phyloP scores from a whole-genome alignment of 2,797 vertebrate species.

The Protonibea diacanthus region DNA sequence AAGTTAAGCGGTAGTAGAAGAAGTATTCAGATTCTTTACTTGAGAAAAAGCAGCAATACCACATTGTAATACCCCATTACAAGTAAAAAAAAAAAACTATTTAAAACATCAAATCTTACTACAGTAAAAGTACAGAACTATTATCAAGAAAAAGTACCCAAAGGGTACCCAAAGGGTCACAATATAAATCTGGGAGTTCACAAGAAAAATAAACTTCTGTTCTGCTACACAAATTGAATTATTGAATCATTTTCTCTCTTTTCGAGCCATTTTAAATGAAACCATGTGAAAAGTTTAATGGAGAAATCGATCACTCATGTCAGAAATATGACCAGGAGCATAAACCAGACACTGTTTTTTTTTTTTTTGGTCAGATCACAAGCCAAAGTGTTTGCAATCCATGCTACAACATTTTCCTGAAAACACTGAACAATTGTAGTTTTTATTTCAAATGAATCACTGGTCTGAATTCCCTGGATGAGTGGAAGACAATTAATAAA shows the following conservation, averaged over 20 bases:
- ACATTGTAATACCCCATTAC: neutral
- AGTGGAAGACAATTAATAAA: neutral
- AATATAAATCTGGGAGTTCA: conserved; percentile 2
- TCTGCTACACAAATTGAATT: neutral
- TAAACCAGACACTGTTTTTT: neutral
- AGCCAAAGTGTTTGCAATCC: neutral
- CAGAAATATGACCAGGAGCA: neutral
- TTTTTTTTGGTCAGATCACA: neutral
- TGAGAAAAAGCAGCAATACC: neutral
- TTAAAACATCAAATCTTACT: neutral
- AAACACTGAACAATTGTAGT: neutral
- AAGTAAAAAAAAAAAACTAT: neutral
- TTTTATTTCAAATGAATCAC: neutral
- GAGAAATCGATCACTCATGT: neutral
- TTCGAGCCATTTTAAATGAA: neutral
- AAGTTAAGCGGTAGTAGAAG: neutral
- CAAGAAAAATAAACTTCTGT: neutral
- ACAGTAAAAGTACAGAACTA: neutral
- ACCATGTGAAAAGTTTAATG: neutral
- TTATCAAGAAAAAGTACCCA: neutral
- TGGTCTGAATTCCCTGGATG: neutral
- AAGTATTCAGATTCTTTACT: neutral
- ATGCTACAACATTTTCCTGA: neutral
- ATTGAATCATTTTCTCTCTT: neutral
- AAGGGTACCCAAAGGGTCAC: neutral